Evolutionary conservation across 2,113 vertebrate genomes (phyloP), one percentile per base, ranked within the genome.

Genomic region (Galeopterus variegatus): DNA sequence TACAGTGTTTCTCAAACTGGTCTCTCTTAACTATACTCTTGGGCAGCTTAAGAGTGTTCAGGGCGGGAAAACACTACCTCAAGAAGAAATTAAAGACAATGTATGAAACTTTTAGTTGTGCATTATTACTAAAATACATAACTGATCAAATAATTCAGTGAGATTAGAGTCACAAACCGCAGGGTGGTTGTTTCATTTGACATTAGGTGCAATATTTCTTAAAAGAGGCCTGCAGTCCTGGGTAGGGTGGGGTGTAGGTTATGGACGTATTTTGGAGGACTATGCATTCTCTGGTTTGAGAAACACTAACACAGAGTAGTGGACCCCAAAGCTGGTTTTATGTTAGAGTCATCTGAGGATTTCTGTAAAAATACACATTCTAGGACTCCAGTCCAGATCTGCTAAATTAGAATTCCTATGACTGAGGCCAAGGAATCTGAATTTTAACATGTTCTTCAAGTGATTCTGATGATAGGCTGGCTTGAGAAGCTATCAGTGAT

Each of bases 71-170:
- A 54, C n/a, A 65, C 7, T 18, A 33, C 18, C 23, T 93, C n/a
- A 85, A 56, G n/a, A 85, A 56, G n/a, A 45, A 92, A 64, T 73
- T 62, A 90, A 84, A 92, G 45, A 73, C 8, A 52, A 84, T 73
- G 17, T 92, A 54, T 31, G 23, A 85, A 64, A 64, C 60, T 83
- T 85, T 54, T 19, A 31, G 81, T 23, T 76, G 5, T 64, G 2
- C 36, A 36, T 76, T 93, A 54, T 85, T 75, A 84, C 69, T 81
- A n/a, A 69, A 80, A 58, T 70, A 33, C 33, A 28, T 5, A 10
- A n/a, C 60, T 83, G 31, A n/a, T 24, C n/a, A n/a, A 86, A 67
- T 67, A 67, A 77, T 79, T 60, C 17, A 45, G 24, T 33, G 7
- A n/a, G 87, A 60, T 65, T 81, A 72, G 52, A 81, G 52, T 80